phyloP scores from a whole-genome alignment of 2,113 vertebrate genomes.

The Sander vitreus region DNA sequence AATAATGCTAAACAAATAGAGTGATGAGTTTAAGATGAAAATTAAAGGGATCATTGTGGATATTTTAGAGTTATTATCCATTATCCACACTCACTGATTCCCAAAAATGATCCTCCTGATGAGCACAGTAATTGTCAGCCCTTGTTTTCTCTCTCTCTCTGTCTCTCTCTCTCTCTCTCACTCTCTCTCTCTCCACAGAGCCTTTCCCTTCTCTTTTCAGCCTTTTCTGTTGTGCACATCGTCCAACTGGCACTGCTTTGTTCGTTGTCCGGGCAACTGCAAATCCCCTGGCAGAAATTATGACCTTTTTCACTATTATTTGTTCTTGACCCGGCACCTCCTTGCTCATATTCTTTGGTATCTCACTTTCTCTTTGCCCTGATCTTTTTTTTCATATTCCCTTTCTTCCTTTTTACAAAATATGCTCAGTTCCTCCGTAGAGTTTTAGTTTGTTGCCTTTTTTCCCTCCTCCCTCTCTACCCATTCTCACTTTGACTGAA shows the following conservation, averaged over 20 bases:
- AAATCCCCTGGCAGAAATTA: conserved; percentile 77
- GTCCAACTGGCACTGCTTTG: conserved; percentile 78
- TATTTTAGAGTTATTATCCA: conserved; percentile 26
- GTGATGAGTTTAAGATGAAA: conserved; percentile 1
- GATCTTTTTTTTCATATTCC: conserved; percentile 32
- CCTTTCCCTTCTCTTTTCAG: conserved; percentile 58
- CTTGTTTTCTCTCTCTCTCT: conserved; percentile 40
- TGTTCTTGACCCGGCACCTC: conserved; percentile 39
- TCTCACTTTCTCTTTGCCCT: conserved; percentile 37
- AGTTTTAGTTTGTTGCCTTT: conserved; percentile 54
- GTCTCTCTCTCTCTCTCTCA: not conserved
- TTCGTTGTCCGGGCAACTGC: conserved; percentile 83
- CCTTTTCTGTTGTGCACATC: conserved; percentile 57
- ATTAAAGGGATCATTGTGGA: not conserved
- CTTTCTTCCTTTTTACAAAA: conserved; percentile 27
- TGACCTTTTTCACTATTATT: conserved; percentile 81
- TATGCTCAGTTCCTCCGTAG: conserved; percentile 15
- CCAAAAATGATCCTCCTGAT: conserved; percentile 28
- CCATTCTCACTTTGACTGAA: conserved; percentile 67
- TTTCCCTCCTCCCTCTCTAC: conserved; percentile 21
- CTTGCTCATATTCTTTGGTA: conserved; percentile 31
- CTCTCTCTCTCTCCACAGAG: conserved; percentile 13
- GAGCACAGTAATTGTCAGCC: conserved; percentile 36
- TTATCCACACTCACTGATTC: not conserved
- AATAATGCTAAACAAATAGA: conserved; percentile 2